phyloP scores from a whole-genome alignment of 2,888 invertebrate species.

The Drosophila kokeensis region DNA sequence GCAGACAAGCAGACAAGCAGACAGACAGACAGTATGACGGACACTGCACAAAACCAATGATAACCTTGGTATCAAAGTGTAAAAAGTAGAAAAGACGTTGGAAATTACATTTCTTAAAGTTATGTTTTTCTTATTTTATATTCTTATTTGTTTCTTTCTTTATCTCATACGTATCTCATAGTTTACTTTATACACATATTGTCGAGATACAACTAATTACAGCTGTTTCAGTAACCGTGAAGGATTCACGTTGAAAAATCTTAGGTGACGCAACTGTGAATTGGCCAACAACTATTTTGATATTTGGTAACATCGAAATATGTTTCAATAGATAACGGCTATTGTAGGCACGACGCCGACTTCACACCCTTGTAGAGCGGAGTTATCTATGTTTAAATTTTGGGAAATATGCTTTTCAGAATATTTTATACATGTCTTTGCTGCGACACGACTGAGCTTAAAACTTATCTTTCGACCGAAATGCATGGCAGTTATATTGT shows the following conservation, averaged over 20 bases:
- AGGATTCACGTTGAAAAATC: neutral
- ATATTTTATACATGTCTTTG: neutral
- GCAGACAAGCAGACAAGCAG: too few relatives aligned
- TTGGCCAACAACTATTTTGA: neutral
- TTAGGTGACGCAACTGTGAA: neutral
- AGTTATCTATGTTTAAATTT: neutral
- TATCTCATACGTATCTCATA: neutral
- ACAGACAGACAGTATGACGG: too few relatives aligned
- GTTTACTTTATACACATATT: neutral
- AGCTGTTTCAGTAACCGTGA: constrained; percentile 11
- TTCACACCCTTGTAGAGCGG: neutral
- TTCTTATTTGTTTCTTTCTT: neutral
- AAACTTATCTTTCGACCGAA: neutral
- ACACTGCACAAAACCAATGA: too few relatives aligned
- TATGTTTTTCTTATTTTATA: neutral
- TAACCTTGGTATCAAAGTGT: too few relatives aligned
- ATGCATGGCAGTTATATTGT: neutral
- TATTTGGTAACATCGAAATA: neutral
- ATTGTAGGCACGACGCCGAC: neutral
- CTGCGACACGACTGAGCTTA: neutral
- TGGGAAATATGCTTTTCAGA: neutral
- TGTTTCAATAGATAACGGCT: neutral
- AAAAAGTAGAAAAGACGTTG: neutral
- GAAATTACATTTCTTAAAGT: neutral
- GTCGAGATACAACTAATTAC: constrained; percentile 24